Conservation (phyloP, 1,140 invertebrate species). For the Anastrepha obliqua region DNA sequence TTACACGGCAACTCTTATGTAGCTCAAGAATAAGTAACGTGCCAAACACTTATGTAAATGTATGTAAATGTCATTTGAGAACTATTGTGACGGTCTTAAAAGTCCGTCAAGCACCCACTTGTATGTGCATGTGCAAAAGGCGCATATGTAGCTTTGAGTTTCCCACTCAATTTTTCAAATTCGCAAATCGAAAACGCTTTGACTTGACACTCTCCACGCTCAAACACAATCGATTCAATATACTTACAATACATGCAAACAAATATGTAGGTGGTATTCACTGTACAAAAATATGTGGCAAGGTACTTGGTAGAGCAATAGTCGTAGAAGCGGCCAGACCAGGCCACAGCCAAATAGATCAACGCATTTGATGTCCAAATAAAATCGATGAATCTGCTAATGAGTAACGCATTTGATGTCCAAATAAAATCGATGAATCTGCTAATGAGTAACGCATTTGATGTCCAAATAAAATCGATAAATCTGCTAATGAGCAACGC, state of each 20-base stretch:
- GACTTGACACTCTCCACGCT: constrained; percentile 31
- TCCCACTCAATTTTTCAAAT: not conserved
- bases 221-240: not conserved
- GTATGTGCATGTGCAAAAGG: not conserved
- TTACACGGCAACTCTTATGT: not conserved
- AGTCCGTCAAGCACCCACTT: not conserved
- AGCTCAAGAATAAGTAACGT: not conserved
- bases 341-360: too few relatives aligned
- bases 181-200: constrained; percentile 7
- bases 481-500: too few relatives aligned
- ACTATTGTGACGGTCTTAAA: not conserved
- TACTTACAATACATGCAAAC: not conserved
- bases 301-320: not conserved
- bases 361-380: too few relatives aligned
- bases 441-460: too few relatives aligned
- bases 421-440: too few relatives aligned
- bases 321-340: too few relatives aligned
- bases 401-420: too few relatives aligned
- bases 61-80: not conserved
- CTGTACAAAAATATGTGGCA: too few relatives aligned
- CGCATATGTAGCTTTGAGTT: constrained; percentile 14
- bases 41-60: too few relatives aligned
- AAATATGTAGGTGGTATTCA: not conserved
- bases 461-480: too few relatives aligned
- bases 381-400: too few relatives aligned